Base-by-base conservation (phyloP, 2,113 vertebrate genomes). In the Mastomys natalensis region DNA sequence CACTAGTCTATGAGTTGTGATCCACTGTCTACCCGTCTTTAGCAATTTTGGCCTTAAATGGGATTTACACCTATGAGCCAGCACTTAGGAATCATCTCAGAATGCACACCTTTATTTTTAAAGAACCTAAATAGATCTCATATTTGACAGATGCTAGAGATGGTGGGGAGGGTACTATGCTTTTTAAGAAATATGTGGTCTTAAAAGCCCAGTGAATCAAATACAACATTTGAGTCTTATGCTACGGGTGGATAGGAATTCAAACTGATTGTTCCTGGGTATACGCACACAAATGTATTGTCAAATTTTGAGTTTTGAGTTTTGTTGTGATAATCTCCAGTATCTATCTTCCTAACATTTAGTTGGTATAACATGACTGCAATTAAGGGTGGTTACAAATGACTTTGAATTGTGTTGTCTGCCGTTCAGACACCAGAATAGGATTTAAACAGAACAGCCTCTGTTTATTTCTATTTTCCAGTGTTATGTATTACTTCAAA, bases 401-500 rank as follows among this genome's bases (percentile, higher is more conserved):
- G 51, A 78, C 78, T 94, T 89, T 84, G 90, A 92, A 74, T 72
- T 29, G 10, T 48, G 58, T 29, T 90, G 76, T 68, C 70, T 34
- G 51, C 51, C 0, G 0, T 37, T 82, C 31, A 86, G 60, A 91
- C 45, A 68, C 13, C 53, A 95, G 94, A 34, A 73, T 51, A 73
- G n/a, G 86, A 91, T 78, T 95, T 62, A 82, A 87, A 45, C 86
- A 82, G 78, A 91, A 95, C 73, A 70, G 45, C 17, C 72, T 66
- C 76, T 64, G 60, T 40, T 72, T 80, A 94, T 89, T 95, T 95
- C 77, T 70, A 93, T 93, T 89, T 94, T 76, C 92, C 40, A 86
- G 89, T 89, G 94, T 95, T 96, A 60, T 85, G 78, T 43, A 84
- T 48, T 48, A 84, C 60, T 80, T 96, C 86, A 95, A 89, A 91